Evolutionary conservation across 2,797 vertebrate genomes (phyloP).

Genomic region (Channa striata): DNA sequence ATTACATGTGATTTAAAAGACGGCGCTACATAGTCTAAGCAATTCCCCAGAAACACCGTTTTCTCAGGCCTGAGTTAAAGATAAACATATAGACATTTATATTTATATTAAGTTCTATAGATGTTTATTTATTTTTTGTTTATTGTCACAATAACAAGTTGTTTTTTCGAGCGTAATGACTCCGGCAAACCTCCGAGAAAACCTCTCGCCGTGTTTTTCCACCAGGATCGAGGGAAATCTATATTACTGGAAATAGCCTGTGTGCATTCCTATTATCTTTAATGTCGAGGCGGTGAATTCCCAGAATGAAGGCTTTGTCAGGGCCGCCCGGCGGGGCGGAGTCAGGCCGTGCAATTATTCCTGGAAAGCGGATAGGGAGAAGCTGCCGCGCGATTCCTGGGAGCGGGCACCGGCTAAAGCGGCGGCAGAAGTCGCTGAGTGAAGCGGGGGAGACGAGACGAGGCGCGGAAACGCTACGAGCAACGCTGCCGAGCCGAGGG

Average conservation of each 20-base stretch:
- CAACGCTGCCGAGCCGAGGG: too few species aligned
- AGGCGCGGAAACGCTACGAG: neutral
- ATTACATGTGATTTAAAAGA: neutral
- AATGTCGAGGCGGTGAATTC: slow-evolving; percentile 80
- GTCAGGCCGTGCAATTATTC: slow-evolving; percentile 71
- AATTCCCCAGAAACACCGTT: neutral
- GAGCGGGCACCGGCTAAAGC: slow-evolving; percentile 64
- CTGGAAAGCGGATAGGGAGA: slow-evolving; percentile 83
- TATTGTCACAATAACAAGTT: slow-evolving; percentile 57
- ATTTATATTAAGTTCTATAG: too few species aligned
- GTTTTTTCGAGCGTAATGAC: slow-evolving; percentile 53
- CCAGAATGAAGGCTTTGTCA: slow-evolving; percentile 75
- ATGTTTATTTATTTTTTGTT: too few species aligned
- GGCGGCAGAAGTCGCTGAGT: slow-evolving; percentile 43
- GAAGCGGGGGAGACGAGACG: neutral
- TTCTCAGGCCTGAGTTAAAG: neutral
- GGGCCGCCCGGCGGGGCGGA: slow-evolving; percentile 77
- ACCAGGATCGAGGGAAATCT: slow-evolving; percentile 70
- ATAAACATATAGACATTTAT: neutral
- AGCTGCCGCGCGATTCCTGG: slow-evolving; percentile 75
- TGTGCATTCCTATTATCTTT: slow-evolving; percentile 82
- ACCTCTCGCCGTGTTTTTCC: slow-evolving; percentile 65
- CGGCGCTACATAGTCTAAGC: neutral
- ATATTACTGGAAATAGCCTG: slow-evolving; percentile 78
- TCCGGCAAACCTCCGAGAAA: slow-evolving; percentile 65